These are phyloP conservation scores for Meandrina meandrites DNA, from an alignment of 92 coral and sea anemone species.

Conservation along the genomic window DNA sequence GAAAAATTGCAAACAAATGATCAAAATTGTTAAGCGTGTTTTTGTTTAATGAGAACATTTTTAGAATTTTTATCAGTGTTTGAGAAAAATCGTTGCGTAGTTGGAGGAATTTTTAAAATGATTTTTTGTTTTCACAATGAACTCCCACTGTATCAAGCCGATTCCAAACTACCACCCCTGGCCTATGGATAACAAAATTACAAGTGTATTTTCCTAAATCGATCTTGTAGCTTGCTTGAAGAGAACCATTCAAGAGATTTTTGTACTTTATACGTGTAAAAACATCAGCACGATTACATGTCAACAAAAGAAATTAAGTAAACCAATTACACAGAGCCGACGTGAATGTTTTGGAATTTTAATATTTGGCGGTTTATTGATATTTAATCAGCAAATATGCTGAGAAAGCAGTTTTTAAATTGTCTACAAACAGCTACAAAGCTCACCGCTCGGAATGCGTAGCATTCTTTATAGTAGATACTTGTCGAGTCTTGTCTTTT, in stretches of 20 bases:
- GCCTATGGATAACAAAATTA: not conserved
- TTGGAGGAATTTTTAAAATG: conserved; percentile 14
- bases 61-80: conserved; percentile 28
- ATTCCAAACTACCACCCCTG: not conserved
- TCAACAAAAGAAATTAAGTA: not conserved
- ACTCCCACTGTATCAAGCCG: not conserved
- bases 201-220: not conserved
- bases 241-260: not conserved
- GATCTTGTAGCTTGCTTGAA: not conserved
- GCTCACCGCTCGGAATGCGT: not conserved
- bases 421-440: too few relatives aligned
- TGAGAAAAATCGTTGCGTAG: conserved; percentile 18
- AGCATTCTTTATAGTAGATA: not conserved
- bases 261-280: conserved; percentile 1
- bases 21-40: not conserved
- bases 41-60: conserved; percentile 17
- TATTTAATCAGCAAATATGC: not conserved
- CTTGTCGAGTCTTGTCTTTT: conserved; percentile 10
- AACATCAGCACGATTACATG: not conserved
- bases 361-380: not conserved
- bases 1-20: conserved; percentile 19
- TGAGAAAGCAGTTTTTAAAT: conserved; percentile 14
- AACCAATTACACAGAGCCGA: not conserved
- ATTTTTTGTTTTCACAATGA: not conserved
- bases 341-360: conserved; percentile 9